A percentile compares a stretch with the other conserved stretches of the same genome.
phyloP scores from a whole-genome alignment of 2,797 vertebrate genomes.

The Merluccius polli region DNA sequence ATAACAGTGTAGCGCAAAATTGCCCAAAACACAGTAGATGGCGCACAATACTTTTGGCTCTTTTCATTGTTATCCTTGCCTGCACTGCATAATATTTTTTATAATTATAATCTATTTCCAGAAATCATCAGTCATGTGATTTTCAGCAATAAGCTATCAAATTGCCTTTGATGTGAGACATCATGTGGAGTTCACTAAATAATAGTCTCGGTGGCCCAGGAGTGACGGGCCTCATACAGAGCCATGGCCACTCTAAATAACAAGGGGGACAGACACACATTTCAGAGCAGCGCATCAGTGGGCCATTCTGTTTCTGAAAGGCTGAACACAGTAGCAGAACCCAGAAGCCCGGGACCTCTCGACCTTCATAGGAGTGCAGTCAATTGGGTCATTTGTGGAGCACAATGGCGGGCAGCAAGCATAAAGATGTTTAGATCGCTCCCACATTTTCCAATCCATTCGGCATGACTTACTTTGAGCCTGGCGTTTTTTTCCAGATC shows the following conservation, averaged over 20 bases:
- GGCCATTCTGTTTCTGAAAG: constrained; percentile 29
- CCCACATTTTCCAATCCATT: constrained; percentile 64
- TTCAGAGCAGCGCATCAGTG: constrained; percentile 18
- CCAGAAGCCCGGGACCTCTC: constrained; percentile 40
- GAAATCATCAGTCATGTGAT: too few species aligned
- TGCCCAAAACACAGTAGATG: neutral
- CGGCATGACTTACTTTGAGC: constrained; percentile 56
- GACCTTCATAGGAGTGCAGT: constrained; percentile 53
- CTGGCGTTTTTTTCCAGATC: constrained; percentile 13
- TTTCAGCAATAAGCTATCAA: too few species aligned
- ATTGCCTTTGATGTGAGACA: neutral
- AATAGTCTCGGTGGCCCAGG: too few species aligned
- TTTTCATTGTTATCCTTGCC: too few species aligned
- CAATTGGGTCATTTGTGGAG: constrained; percentile 56
- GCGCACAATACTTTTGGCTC: neutral
- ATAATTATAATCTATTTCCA: too few species aligned
- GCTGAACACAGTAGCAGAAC: constrained; percentile 27
- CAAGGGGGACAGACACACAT: constrained; percentile 7
- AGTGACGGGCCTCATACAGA: neutral
- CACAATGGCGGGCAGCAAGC: constrained; percentile 54
- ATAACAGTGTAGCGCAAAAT: neutral
- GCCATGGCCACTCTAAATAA: neutral
- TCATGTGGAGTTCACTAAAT: neutral
- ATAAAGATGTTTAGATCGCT: constrained; percentile 60
- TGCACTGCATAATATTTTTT: too few species aligned